A percentile compares a stretch with the other conserved stretches of the same genome.
Evolutionary conservation across 2,797 vertebrate genomes (phyloP).

Genomic region (Hydrocynus forskahlii): DNA sequence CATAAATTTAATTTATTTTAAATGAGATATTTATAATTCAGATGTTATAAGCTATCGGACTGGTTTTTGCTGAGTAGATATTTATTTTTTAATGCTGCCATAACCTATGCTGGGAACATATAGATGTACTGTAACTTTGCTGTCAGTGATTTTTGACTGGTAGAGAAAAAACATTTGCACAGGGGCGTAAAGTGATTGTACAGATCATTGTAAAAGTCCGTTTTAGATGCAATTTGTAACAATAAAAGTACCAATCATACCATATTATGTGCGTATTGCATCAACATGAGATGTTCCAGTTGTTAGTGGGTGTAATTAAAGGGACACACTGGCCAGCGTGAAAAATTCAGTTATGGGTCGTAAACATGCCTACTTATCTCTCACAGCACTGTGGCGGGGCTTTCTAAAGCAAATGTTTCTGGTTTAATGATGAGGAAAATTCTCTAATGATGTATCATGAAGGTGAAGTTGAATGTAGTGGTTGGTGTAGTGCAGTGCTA

Average conservation of each 20-base stretch:
- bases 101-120: constrained; percentile 64
- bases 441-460: background rate
- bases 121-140: constrained; percentile 74
- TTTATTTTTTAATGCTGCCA: constrained; percentile 77
- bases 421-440: background rate
- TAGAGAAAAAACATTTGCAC: constrained; percentile 51
- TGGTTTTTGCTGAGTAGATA: constrained; percentile 68
- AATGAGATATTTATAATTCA: constrained; percentile 68
- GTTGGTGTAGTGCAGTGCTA: too few relatives aligned
- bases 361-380: background rate
- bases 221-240: constrained; percentile 81
- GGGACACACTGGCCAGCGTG: background rate
- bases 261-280: constrained; percentile 46
- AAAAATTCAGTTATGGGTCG: background rate
- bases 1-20: constrained; percentile 70
- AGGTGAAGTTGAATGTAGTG: background rate
- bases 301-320: constrained; percentile 10
- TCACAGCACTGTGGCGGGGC: background rate
- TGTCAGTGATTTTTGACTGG: constrained; percentile 72
- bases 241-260: constrained; percentile 71
- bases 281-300: background rate
- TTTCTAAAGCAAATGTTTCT: background rate
- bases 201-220: constrained; percentile 80
- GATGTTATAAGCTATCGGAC: constrained; percentile 66
- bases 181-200: constrained; percentile 81